Percentiles rank a stretch among this genome's conserved stretches.
Evolutionary conservation across 53 echinoderm and acorn worm genomes (phyloP).

Genomic region (Luidia sarsii): DNA sequence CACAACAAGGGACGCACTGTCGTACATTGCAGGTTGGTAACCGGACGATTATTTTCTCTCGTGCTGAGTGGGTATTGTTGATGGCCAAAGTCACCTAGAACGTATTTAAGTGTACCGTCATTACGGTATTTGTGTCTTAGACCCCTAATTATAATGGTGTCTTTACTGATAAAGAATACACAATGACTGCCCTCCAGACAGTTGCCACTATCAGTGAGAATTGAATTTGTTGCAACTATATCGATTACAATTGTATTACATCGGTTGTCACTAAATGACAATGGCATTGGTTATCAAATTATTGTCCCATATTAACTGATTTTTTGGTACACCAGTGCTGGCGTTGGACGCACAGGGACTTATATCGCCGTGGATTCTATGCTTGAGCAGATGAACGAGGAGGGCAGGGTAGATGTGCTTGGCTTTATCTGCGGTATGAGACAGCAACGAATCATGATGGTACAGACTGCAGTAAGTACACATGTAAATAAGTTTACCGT

Average conservation of each 20-base stretch:
- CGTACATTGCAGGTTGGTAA: constrained; percentile 77
- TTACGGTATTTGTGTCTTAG: too few relatives aligned
- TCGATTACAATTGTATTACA: too few relatives aligned
- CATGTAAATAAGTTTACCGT: too few relatives aligned
- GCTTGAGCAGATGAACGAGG: constrained; percentile 62
- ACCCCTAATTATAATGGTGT: too few relatives aligned
- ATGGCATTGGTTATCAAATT: too few relatives aligned
- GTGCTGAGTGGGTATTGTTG: not conserved
- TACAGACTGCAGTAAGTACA: constrained; percentile 65
- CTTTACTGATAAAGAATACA: too few relatives aligned
- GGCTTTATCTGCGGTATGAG: constrained; percentile 61
- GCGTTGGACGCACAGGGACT: constrained; percentile 78
- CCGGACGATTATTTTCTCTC: not conserved
- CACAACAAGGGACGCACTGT: constrained; percentile 49
- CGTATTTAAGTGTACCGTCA: not conserved
- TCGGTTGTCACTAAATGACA: too few relatives aligned
- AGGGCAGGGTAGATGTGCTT: constrained; percentile 55
- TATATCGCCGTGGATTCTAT: constrained; percentile 66
- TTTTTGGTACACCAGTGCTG: constrained; percentile 50
- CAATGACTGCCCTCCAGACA: too few relatives aligned
- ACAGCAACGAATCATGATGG: constrained; percentile 65
- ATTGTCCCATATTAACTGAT: not conserved
- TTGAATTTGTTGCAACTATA: too few relatives aligned
- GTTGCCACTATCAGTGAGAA: too few relatives aligned
- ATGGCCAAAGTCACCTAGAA: not conserved